Conservation (phyloP, 2,888 invertebrate species). For the Boloria euphrosyne region DNA sequence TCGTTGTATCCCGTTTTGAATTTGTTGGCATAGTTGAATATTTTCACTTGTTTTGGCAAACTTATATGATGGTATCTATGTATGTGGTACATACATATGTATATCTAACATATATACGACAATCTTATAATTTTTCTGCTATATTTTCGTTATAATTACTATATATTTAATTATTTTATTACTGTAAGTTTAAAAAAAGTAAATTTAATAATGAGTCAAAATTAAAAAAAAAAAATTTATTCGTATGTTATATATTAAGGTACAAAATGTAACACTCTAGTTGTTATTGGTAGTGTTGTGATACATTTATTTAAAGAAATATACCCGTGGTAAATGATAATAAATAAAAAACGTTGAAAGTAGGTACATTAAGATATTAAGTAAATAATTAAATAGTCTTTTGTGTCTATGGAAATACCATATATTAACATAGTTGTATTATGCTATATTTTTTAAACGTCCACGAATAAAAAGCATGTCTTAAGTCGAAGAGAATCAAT, state of each 20-base stretch:
- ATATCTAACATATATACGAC: too few species aligned
- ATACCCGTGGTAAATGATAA: too few species aligned
- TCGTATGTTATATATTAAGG: too few species aligned
- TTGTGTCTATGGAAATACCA: background rate
- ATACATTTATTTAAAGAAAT: too few species aligned
- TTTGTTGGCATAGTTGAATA: constrained; percentile 5
- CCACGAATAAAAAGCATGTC: background rate
- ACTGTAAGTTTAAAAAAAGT: background rate
- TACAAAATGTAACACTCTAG: too few species aligned
- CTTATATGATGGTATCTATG: background rate
- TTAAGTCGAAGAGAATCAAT: constrained; percentile 24
- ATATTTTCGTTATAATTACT: too few species aligned
- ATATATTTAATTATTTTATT: background rate
- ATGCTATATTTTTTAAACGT: background rate
- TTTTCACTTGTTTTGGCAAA: background rate
- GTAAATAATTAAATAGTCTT: background rate
- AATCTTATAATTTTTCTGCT: too few species aligned
- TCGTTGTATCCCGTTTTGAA: constrained; percentile 13
- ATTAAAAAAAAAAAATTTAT: too few species aligned
- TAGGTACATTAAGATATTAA: too few species aligned
- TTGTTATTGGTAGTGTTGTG: too few species aligned
- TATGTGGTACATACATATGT: background rate
- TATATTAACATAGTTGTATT: background rate
- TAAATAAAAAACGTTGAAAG: too few species aligned
- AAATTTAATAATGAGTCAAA: too few species aligned